Evolutionary conservation across 2,888 invertebrate species (phyloP), one percentile per base, ranked within the genome.

Genomic region (Harpalus rufipes): DNA sequence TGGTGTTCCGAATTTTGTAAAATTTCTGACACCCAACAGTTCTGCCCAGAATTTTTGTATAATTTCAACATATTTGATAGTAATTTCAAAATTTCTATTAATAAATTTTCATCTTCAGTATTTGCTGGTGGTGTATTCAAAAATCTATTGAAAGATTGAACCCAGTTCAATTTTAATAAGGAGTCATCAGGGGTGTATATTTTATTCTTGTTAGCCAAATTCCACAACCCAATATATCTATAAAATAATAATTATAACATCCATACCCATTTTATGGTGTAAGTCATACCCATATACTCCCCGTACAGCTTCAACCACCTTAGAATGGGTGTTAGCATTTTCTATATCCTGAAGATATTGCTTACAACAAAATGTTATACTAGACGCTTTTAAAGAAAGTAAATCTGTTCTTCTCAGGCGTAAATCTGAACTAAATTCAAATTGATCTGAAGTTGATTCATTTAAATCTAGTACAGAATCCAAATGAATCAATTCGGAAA

Each of bases 81-180:
- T 86, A 90, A 89, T 63, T 89, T 87, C n/a, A 90, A 87, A 76
- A 94, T 90, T 41, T 92, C 89, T 2, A 92, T 91, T 74, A 95
- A 92, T 39, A 96, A 89, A 16, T 92, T 90, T 18, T 93, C 92
- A 89, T 96, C 95, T 58, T 94, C 93, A 74, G 92, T 91, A 74
- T 93, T 94, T 0, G 94, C 93, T 0, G 95, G 95, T 68, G 94
- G 92, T 1, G 94, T 92, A 85, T 92, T 90, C 61, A 95, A 90
- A 89, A 94, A 96, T 59, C 94, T 92, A 41, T 91, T 91, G 87
- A 94, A 93, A 0, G 92, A 92, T 87, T 92, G 92, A 87, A 93
- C 92, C 95, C 95, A 96, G 8, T 94, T 93, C 85, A 94, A 91
- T 59, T 90, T 89, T 18, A 90, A 88, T 68, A 92, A 89, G 7